Percentiles rank a stretch among this genome's conserved stretches.
These are phyloP conservation scores for Pristionchus mayeri DNA, from an alignment of 2,888 invertebrate species.

Conservation along the genomic window DNA sequence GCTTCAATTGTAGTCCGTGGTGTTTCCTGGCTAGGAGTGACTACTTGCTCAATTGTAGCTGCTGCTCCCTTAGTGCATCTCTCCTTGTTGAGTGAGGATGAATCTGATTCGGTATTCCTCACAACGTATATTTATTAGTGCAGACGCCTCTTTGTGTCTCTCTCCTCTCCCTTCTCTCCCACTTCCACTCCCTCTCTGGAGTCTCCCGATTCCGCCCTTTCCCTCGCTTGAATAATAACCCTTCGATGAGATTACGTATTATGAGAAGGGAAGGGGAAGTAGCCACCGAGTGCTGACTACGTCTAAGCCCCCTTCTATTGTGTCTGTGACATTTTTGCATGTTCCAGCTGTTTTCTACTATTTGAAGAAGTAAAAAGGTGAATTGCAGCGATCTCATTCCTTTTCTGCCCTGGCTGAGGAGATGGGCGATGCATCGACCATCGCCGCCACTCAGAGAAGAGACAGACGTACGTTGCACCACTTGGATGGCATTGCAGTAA, in stretches of 20 bases:
- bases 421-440: slow-evolving; percentile 29
- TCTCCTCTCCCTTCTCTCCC: not conserved
- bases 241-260: slow-evolving; percentile 24
- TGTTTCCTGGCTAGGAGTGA: no score
- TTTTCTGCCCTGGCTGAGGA: slow-evolving; percentile 33
- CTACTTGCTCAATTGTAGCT: no score
- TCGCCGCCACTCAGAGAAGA: slow-evolving; percentile 30
- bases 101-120: not conserved
- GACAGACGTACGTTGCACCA: slow-evolving; percentile 5
- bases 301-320: not conserved
- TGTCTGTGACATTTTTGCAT: not conserved
- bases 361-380: not conserved
- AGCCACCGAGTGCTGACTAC: not conserved
- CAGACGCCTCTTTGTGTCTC: not conserved
- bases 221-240: not conserved
- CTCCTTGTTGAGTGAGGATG: not conserved
- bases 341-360: not conserved
- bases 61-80: slow-evolving; percentile 16
- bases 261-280: slow-evolving; percentile 12
- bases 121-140: slow-evolving; percentile 28
- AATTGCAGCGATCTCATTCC: slow-evolving; percentile 33
- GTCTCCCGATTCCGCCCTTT: not conserved
- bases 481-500: no score
- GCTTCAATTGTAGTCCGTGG: no score
- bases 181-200: not conserved